A percentile compares a stretch with the other conserved stretches of the same genome.
Evolutionary conservation across 1,140 invertebrate genomes (phyloP).

Genomic region (Drepana arcuata): DNA sequence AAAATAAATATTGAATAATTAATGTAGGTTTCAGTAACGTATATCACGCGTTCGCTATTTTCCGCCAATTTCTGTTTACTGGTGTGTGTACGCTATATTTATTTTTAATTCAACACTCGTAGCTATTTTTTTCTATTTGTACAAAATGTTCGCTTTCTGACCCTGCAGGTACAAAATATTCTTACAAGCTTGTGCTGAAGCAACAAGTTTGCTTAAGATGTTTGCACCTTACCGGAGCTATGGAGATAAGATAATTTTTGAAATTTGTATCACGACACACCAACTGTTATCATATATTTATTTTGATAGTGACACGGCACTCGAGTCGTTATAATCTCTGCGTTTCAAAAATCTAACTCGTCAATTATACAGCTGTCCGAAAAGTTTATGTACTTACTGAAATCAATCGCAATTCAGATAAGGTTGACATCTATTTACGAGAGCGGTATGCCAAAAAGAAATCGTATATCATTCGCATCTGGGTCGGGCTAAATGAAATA

Average conservation of each 20-base stretch:
- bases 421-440: conserved; percentile 21
- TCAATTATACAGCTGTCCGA: conserved; percentile 23
- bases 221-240: conserved; percentile 32
- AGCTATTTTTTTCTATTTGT: conserved; percentile 11
- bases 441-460: neutral
- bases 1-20: too few relatives aligned
- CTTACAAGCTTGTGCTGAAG: conserved; percentile 6
- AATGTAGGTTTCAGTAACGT: neutral
- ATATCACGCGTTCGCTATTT: neutral
- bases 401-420: conserved; percentile 41
- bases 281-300: conserved; percentile 30
- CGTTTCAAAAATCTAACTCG: conserved; percentile 24
- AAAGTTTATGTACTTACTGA: conserved; percentile 18
- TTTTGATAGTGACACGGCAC: conserved; percentile 27
- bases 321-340: conserved; percentile 24
- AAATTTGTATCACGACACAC: conserved; percentile 42
- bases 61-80: conserved; percentile 11
- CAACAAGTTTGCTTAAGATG: conserved; percentile 31
- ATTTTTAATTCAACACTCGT: neutral
- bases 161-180: conserved; percentile 3
- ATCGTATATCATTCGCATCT: neutral
- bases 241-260: conserved; percentile 54
- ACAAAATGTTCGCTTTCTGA: conserved; percentile 9
- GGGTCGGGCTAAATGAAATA: neutral
- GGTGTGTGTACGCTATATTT: conserved; percentile 8